Conservation (phyloP, 2,113 vertebrate species). For the Psilopogon haemacephalus region DNA sequence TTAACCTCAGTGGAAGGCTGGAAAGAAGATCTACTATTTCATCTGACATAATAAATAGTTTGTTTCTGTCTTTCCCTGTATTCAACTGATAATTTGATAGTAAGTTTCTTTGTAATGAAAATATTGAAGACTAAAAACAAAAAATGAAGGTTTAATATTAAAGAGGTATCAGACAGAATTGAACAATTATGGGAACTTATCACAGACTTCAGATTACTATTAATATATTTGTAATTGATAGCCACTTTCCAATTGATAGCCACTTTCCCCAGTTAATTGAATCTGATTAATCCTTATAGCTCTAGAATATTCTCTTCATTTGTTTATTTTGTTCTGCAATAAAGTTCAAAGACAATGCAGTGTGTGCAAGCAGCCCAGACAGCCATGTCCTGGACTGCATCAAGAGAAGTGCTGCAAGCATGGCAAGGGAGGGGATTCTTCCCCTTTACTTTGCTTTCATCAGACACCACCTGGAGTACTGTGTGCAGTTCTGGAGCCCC, state of each 20-base stretch:
- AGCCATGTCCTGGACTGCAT: no score
- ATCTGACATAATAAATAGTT: not conserved
- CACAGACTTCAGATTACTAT: not conserved
- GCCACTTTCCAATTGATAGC: not conserved
- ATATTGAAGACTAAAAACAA: not conserved
- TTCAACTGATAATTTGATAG: not conserved
- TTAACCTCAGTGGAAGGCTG: not conserved
- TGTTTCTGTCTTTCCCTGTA: not conserved
- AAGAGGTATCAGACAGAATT: not conserved
- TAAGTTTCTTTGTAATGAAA: not conserved
- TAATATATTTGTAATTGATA: not conserved
- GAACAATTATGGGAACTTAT: not conserved
- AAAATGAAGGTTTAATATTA: not conserved
- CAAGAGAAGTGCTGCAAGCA: no score
- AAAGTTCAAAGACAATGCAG: not conserved
- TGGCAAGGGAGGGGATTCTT: no score
- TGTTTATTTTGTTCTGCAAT: not conserved
- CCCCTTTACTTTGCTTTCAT: no score
- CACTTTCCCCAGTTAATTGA: not conserved
- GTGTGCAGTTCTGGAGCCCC: no score
- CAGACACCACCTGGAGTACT: no score
- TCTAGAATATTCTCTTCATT: not conserved
- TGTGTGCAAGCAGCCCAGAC: no score
- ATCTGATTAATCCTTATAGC: not conserved
- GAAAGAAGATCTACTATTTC: not conserved